Evolutionary conservation across 1,140 invertebrate genomes (phyloP).

Genomic region (Heliconius hewitsoni): DNA sequence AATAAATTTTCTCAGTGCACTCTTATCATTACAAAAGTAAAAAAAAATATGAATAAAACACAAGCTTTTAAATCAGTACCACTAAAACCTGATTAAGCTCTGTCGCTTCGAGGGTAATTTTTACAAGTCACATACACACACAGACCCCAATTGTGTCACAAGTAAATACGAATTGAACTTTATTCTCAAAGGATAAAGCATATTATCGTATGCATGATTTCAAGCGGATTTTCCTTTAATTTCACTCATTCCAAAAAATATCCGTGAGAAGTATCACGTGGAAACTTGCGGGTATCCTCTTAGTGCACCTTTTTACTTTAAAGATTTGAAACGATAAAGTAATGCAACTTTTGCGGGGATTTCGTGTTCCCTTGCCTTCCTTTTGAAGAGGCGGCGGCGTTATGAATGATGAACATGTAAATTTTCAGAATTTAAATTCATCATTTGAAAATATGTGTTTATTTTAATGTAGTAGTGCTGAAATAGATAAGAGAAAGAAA

Average conservation of each 20-base stretch:
- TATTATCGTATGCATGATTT: constrained; percentile 7
- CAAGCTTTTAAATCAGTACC: constrained; percentile 13
- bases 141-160: constrained; percentile 18
- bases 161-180: background rate
- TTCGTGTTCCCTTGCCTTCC: constrained; percentile 34
- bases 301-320: constrained; percentile 51
- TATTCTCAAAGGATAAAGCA: background rate
- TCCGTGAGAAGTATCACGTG: constrained; percentile 53
- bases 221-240: constrained; percentile 47
- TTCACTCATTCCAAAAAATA: constrained; percentile 48
- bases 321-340: constrained; percentile 48
- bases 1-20: background rate
- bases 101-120: constrained; percentile 21
- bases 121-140: constrained; percentile 28
- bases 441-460: too few species aligned
- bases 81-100: constrained; percentile 17
- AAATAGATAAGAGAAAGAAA: background rate
- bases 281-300: constrained; percentile 36
- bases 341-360: constrained; percentile 49
- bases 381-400: constrained; percentile 5
- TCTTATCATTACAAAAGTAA: background rate
- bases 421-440: background rate
- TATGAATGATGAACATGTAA: background rate
- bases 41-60: background rate
- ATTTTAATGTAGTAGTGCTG: background rate